phyloP scores from a whole-genome alignment of 2,113 vertebrate species.

The Pseudorasbora parva region DNA sequence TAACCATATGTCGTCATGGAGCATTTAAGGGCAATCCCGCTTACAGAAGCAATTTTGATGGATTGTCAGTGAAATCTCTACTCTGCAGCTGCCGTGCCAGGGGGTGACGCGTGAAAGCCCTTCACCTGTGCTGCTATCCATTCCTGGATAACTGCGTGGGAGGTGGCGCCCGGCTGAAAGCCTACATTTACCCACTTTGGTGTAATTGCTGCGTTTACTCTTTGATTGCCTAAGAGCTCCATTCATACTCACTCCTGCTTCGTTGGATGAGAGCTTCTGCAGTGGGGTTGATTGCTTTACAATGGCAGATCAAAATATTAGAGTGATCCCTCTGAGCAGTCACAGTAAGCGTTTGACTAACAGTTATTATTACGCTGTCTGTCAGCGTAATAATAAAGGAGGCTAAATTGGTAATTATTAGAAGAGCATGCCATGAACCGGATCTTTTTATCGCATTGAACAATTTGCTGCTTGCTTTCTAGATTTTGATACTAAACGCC shows the following conservation, averaged over 20 bases:
- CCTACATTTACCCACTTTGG: slow-evolving; percentile 77
- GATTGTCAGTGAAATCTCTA: slow-evolving; percentile 35
- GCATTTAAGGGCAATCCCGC: slow-evolving; percentile 21
- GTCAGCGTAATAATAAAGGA: slow-evolving; percentile 45
- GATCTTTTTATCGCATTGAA: no score
- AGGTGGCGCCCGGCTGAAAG: slow-evolving; percentile 69
- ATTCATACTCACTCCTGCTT: slow-evolving; percentile 68
- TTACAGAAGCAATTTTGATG: slow-evolving; percentile 17
- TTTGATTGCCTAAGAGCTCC: slow-evolving; percentile 71
- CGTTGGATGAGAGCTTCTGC: slow-evolving; percentile 65
- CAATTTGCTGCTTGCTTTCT: slow-evolving; percentile 20
- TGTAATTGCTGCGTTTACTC: slow-evolving; percentile 74
- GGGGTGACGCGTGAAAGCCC: slow-evolving; percentile 51
- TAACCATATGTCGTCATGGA: not conserved
- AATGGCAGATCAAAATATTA: slow-evolving; percentile 69
- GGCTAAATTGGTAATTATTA: slow-evolving; percentile 41
- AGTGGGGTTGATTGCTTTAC: slow-evolving; percentile 69
- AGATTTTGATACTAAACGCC: not conserved
- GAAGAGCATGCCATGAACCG: no score
- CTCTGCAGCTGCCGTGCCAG: slow-evolving; percentile 10
- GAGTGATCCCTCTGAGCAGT: slow-evolving; percentile 62
- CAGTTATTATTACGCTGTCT: slow-evolving; percentile 63
- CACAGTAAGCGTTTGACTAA: slow-evolving; percentile 63
- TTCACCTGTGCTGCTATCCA: slow-evolving; percentile 64
- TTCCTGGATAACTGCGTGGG: slow-evolving; percentile 70